Evolutionary conservation across 2,888 invertebrate species (phyloP).

Genomic region (Maniola hyperantus): DNA sequence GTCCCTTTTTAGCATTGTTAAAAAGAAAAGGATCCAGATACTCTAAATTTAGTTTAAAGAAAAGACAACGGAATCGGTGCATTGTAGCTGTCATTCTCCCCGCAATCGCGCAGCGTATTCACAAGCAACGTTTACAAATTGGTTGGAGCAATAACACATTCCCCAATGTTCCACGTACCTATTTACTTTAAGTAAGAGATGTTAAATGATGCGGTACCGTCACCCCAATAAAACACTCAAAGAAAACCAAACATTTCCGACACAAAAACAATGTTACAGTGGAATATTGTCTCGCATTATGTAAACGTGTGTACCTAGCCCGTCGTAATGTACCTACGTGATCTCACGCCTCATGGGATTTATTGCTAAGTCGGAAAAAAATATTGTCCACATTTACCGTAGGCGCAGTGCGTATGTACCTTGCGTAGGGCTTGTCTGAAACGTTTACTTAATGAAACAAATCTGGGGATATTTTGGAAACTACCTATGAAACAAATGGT

Average conservation of each 20-base stretch:
- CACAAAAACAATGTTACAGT: slow-evolving; percentile 30
- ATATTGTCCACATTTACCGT: slow-evolving; percentile 42
- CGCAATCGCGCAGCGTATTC: no score
- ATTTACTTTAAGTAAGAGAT: neutral
- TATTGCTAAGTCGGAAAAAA: slow-evolving; percentile 44
- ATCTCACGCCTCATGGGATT: slow-evolving; percentile 42
- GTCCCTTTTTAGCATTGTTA: no score
- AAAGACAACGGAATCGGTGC: no score
- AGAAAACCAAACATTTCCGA: slow-evolving; percentile 21
- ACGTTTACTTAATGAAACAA: slow-evolving; percentile 12
- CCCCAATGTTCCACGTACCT: neutral
- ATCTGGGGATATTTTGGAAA: neutral
- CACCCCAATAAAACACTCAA: slow-evolving; percentile 12
- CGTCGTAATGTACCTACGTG: slow-evolving; percentile 40
- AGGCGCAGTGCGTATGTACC: slow-evolving; percentile 38
- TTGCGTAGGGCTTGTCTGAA: slow-evolving; percentile 30
- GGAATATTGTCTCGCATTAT: slow-evolving; percentile 36
- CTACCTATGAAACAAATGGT: neutral
- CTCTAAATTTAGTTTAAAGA: no score
- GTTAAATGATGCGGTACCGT: slow-evolving; percentile 5
- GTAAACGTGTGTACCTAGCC: slow-evolving; percentile 33
- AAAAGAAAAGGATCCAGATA: no score
- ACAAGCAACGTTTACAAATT: no score
- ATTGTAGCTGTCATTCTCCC: no score
- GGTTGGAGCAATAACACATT: neutral